Evolutionary conservation across 2,797 vertebrate species (phyloP).

Genomic region (Lutjanus campechanus): DNA sequence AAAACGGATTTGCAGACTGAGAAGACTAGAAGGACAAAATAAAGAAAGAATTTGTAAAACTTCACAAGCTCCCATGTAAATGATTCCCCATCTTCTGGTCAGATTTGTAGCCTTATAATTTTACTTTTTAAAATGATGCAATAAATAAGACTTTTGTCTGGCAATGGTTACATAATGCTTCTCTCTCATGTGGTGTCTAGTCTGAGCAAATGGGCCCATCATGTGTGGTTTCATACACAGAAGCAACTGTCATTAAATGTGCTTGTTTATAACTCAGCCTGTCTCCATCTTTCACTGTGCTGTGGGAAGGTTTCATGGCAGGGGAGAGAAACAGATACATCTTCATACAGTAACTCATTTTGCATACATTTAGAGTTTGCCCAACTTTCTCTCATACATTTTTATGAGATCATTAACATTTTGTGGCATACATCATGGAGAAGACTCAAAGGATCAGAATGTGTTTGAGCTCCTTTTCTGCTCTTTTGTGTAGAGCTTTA

Average conservation of each 20-base stretch:
- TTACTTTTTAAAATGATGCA: conserved; percentile 59
- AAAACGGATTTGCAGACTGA: conserved; percentile 73
- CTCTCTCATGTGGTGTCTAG: conserved; percentile 49
- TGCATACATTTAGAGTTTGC: conserved; percentile 6
- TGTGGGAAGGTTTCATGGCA: conserved; percentile 23
- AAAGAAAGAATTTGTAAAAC: conserved; percentile 58
- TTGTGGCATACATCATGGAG: neutral
- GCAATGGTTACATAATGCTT: conserved; percentile 55
- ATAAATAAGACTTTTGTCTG: conserved; percentile 69
- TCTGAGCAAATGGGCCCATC: conserved; percentile 40
- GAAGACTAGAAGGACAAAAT: conserved; percentile 64
- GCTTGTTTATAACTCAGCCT: conserved; percentile 68
- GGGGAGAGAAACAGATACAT: conserved; percentile 11
- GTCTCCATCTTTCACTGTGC: conserved; percentile 52
- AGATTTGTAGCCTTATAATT: conserved; percentile 63
- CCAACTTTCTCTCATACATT: conserved; percentile 12
- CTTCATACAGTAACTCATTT: conserved; percentile 29
- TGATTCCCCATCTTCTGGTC: conserved; percentile 34
- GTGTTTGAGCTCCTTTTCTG: neutral
- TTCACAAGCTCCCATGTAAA: conserved; percentile 63
- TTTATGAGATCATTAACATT: conserved; percentile 3
- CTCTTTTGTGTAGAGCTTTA: neutral
- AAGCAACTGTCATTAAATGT: conserved; percentile 73
- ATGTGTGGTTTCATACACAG: conserved; percentile 61
- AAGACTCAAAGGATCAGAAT: neutral